Conservation (phyloP, 2,113 vertebrate species). For the Paralichthys olivaceus region DNA sequence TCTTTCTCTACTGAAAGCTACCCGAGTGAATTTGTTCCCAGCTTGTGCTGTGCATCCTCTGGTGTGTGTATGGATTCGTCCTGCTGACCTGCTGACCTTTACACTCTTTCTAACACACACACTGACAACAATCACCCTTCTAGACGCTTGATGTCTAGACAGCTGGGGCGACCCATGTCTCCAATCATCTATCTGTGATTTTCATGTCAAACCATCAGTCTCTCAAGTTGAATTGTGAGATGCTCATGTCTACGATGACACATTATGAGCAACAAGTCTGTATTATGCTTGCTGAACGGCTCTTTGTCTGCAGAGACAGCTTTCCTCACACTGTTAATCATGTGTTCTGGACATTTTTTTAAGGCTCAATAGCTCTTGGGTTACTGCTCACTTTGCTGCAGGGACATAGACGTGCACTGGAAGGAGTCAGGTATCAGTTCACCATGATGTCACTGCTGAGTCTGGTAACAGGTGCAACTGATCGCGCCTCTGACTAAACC, state of each 20-base stretch:
- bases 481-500: not conserved
- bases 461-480: not conserved
- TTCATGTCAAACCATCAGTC: not conserved
- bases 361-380: not conserved
- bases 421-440: not conserved
- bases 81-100: conserved; percentile 25
- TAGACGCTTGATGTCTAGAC: not conserved
- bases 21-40: not conserved
- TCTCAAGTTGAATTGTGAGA: not conserved
- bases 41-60: not conserved
- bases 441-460: not conserved
- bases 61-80: conserved; percentile 21
- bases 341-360: not conserved
- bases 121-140: not conserved
- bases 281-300: too few species aligned
- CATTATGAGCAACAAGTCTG: not conserved
- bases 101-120: not conserved
- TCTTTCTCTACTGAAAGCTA: not conserved
- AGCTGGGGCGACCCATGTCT: not conserved
- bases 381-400: not conserved
- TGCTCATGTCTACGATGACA: not conserved
- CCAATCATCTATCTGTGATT: not conserved
- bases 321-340: not conserved
- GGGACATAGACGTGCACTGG: not conserved
- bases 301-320: not conserved